Evolutionary conservation across 2,888 invertebrate species (phyloP).

Genomic region (Microdon myrmicae): DNA sequence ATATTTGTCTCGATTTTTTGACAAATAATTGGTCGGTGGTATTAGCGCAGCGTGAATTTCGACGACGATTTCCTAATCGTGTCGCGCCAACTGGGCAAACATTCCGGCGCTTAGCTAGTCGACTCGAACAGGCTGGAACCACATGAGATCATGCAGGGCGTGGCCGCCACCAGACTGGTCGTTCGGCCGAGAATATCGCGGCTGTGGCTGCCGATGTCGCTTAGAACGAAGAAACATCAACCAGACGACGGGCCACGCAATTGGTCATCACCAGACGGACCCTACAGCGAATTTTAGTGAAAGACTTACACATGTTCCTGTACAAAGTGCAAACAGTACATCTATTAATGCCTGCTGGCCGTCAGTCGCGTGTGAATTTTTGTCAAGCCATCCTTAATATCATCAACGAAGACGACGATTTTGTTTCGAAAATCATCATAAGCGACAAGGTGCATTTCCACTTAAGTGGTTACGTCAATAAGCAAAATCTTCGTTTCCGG

Average conservation of each 20-base stretch:
- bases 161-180: constrained; percentile 22
- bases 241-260: constrained; percentile 32
- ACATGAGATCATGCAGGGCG: constrained; percentile 25
- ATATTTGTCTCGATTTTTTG: background rate
- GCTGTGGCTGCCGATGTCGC: constrained; percentile 20
- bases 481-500: constrained; percentile 5
- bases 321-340: no score
- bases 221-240: constrained; percentile 28
- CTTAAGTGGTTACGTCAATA: constrained; percentile 5
- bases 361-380: constrained; percentile 24
- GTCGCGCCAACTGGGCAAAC: constrained; percentile 33
- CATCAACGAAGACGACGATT: no score
- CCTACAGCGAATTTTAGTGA: constrained; percentile 32
- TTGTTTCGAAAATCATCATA: constrained; percentile 7
- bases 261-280: constrained; percentile 33
- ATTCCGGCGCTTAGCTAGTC: constrained; percentile 26
- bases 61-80: constrained; percentile 6
- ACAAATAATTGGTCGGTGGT: no score
- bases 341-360: constrained; percentile 23
- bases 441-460: constrained; percentile 4
- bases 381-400: no score
- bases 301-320: constrained; percentile 35
- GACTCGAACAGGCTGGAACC: constrained; percentile 32
- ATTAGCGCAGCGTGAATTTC: constrained; percentile 5
- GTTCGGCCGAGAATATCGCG: constrained; percentile 28